phyloP scores from a whole-genome alignment of 2,888 invertebrate species.

The Agriopis marginaria region DNA sequence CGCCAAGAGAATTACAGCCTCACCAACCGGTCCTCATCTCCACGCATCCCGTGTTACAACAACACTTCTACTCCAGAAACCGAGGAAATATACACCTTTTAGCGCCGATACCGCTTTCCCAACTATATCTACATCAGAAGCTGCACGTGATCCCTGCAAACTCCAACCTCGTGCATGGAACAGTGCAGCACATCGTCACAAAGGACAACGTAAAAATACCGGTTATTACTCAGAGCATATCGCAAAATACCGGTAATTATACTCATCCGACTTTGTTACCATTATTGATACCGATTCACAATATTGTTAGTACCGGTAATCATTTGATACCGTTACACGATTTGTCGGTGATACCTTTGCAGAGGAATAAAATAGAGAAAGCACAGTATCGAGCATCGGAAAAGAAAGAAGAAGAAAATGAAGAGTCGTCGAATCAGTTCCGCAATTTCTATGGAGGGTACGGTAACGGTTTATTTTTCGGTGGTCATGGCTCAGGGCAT shows the following conservation, averaged over 20 bases:
- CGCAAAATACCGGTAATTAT: conserved; percentile 58
- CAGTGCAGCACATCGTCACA: conserved; percentile 56
- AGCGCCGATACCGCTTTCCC: conserved; percentile 60
- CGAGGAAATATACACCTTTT: conserved; percentile 40
- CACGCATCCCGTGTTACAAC: conserved; percentile 41
- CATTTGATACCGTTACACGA: conserved; percentile 70
- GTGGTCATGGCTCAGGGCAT: conserved; percentile 78
- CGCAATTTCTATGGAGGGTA: conserved; percentile 75
- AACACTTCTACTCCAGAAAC: conserved; percentile 33
- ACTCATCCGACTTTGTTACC: conserved; percentile 60
- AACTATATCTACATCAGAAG: conserved; percentile 58
- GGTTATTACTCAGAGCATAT: conserved; percentile 58
- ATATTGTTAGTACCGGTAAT: conserved; percentile 39
- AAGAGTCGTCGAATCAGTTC: conserved; percentile 62
- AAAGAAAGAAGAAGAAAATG: conserved; percentile 56
- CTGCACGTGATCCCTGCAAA: conserved; percentile 70
- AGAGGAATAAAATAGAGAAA: conserved; percentile 57
- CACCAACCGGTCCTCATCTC: conserved; percentile 41
- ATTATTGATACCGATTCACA: conserved; percentile 64
- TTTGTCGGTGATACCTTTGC: conserved; percentile 74
- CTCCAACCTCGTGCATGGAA: conserved; percentile 60
- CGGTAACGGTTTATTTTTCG: conserved; percentile 72
- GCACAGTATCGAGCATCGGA: conserved; percentile 58
- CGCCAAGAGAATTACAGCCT: conserved; percentile 36
- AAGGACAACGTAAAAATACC: conserved; percentile 59